Evolutionary conservation across 35 echinoderm and acorn worm species (phyloP).

Genomic region (Patiria miniata): DNA sequence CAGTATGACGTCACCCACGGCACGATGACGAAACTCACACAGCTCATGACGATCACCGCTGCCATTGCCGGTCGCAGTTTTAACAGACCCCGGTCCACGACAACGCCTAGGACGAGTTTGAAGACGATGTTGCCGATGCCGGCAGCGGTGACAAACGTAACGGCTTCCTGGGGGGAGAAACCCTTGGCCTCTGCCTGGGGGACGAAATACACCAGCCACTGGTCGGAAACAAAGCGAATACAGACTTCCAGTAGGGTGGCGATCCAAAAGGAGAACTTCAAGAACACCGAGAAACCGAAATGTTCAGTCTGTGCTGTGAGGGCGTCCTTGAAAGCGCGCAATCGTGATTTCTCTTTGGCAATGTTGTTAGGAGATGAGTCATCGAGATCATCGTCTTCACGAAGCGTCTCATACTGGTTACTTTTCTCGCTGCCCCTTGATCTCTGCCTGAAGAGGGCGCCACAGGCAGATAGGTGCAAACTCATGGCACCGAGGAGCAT

Average conservation of each 20-base stretch:
- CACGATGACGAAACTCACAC: neutral
- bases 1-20: neutral
- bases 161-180: neutral
- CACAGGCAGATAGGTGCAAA: too few relatives aligned
- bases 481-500: too few relatives aligned
- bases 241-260: neutral
- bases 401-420: too few relatives aligned
- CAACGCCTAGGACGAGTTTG: neutral
- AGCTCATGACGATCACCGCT: neutral
- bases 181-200: neutral
- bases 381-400: too few relatives aligned
- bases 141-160: neutral
- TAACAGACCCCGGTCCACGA: neutral
- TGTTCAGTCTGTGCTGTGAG: too few relatives aligned
- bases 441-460: too few relatives aligned
- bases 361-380: too few relatives aligned
- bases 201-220: neutral
- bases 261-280: neutral
- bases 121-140: neutral
- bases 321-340: too few relatives aligned
- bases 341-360: too few relatives aligned
- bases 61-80: neutral
- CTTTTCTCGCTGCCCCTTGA: too few relatives aligned
- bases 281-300: neutral
- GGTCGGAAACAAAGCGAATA: neutral